Base-by-base conservation (phyloP, 2,113 vertebrate species). In the Guaruba guarouba region DNA sequence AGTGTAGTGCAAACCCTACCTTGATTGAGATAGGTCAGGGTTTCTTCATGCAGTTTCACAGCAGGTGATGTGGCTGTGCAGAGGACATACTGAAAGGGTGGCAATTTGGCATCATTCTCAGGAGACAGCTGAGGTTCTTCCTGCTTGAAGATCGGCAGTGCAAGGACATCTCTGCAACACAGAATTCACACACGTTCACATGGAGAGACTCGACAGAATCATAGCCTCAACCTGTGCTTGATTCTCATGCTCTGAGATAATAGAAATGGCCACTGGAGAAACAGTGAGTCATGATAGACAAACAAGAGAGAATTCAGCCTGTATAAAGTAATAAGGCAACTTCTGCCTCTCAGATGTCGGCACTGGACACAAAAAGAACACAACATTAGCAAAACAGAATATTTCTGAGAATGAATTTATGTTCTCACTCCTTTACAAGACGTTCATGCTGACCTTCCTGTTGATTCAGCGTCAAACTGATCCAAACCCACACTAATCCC, bases 21-120 rank as follows among this genome's bases (percentile, higher is more conserved):
- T 99, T 99, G 99, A 96, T 99, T 99, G 94, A 99, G 99, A 94
- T 99, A 99, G 51, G 99, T 99, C 96, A 99, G 97, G 3, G 98
- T 98, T 96, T 99, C 99, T 8, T 99, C 99, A 0, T 99, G 99
- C 90, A 98, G 97, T 68, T 99, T 99, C 86, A 99, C 98, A 10
- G 99, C 99, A 4, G 99, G 99, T 5, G 99, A 99, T 0, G 99
- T 99, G 90, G 99, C 98, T 7, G 99, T 98, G 82, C 99, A 99
- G 69, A 99, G 97, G 69, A 99, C 96, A 0, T 98, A 99, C 86
- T 99, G 99, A 93, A 99, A 98, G 10, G 98, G 98, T 1, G 97
- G 98, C 93, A 98, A 95, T 62, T 98, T 98, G 88, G 97, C 77
- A 51, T 97, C 98, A 0, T 96, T 98, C 88, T 98, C 98, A 1